These are phyloP conservation scores for Zonitis immaculata DNA, from an alignment of 2,888 invertebrate genomes.

Conservation along the genomic window DNA sequence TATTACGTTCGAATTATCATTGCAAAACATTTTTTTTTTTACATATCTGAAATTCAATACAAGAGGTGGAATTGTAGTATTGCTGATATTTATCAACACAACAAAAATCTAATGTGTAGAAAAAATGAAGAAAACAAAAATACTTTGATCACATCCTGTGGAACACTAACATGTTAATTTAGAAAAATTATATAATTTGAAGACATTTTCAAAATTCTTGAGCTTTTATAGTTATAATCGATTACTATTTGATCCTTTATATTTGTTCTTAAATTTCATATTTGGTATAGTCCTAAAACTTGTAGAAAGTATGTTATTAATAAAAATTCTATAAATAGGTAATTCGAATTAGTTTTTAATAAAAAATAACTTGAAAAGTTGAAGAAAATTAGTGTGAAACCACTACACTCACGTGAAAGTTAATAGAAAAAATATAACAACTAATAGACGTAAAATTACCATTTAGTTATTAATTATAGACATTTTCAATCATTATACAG, in stretches of 20 bases:
- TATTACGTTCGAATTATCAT: slow-evolving; percentile 1
- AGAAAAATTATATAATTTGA: no score
- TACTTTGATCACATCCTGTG: neutral
- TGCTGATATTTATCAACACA: neutral
- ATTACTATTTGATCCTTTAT: no score
- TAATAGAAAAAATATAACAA: neutral
- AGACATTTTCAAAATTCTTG: no score
- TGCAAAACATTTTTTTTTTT: slow-evolving; percentile 4
- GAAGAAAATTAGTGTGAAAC: neutral
- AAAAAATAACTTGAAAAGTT: neutral
- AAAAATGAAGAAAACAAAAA: neutral
- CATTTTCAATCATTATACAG: no score
- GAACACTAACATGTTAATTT: no score
- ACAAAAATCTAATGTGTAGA: neutral
- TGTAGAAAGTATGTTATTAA: no score
- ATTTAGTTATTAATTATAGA: no score
- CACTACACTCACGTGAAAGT: neutral
- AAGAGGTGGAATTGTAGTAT: slow-evolving; percentile 3
- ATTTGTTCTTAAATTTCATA: no score
- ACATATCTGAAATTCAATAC: slow-evolving; percentile 3
- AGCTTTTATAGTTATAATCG: no score
- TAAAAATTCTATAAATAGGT: no score
- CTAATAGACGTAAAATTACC: no score
- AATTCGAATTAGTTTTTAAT: neutral
- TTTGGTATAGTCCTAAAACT: no score